Evolutionary conservation across 2,113 vertebrate genomes (phyloP).

Genomic region (Leiothrix lutea): DNA sequence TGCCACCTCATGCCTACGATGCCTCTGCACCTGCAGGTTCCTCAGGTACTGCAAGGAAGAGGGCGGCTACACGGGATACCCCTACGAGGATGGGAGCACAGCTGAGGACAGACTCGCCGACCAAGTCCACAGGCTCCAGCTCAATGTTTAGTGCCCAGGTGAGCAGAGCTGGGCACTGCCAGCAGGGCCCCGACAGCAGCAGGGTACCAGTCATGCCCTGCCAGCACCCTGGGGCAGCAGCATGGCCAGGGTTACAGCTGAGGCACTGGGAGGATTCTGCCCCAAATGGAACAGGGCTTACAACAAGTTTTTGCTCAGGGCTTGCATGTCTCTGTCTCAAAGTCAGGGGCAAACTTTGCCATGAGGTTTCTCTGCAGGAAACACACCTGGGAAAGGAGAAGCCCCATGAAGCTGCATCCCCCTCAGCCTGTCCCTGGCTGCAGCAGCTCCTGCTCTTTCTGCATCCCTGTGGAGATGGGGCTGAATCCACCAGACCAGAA

Average conservation of each 20-base stretch:
- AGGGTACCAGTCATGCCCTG: rapidly evolving
- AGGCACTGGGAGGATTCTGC: slow-evolving; percentile 10
- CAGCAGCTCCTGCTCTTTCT: background rate
- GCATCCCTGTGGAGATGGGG: background rate
- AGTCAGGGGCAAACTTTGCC: background rate
- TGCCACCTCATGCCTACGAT: background rate
- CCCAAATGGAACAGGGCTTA: slow-evolving; percentile 11
- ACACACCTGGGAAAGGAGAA: background rate
- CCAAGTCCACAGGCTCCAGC: background rate
- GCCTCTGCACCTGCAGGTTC: slow-evolving; percentile 66
- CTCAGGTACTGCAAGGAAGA: slow-evolving; percentile 80
- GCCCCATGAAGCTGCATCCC: background rate
- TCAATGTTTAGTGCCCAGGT: slow-evolving; percentile 54
- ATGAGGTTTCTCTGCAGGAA: background rate
- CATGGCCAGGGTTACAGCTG: background rate
- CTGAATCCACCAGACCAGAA: rapidly evolving
- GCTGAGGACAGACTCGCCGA: rapidly evolving
- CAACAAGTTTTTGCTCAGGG: rapidly evolving
- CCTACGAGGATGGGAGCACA: slow-evolving; percentile 34
- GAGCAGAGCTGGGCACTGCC: background rate
- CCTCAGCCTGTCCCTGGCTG: background rate
- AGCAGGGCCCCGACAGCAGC: rapidly evolving
- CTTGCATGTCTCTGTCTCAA: background rate
- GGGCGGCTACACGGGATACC: slow-evolving; percentile 72
- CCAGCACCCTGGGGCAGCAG: background rate